phyloP scores from a whole-genome alignment of 2,888 invertebrate genomes.

The Pseudococcus jackbeardsleyi region DNA sequence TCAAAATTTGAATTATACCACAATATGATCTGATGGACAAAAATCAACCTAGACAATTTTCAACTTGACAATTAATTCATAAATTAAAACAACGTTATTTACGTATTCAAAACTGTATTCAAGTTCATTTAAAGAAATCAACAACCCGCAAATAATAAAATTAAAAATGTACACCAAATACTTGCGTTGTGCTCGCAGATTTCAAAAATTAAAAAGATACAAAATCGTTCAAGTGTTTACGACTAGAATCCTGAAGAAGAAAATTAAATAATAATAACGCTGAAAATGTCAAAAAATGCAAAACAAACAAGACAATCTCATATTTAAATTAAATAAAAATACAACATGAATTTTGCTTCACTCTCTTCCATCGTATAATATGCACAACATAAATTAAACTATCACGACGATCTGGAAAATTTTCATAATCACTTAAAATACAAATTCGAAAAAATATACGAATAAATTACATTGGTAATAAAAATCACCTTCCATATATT shows the following conservation, averaged over 20 bases:
- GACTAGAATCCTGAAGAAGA: background rate
- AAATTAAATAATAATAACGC: background rate
- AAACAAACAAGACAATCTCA: background rate
- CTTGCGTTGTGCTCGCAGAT: background rate
- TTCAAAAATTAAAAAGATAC: constrained; percentile 1
- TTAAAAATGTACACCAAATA: background rate
- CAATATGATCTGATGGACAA: too few species aligned
- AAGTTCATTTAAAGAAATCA: background rate
- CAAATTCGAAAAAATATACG: background rate
- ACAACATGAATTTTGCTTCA: background rate
- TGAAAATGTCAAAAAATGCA: background rate
- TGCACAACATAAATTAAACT: background rate
- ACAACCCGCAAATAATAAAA: constrained; percentile 1
- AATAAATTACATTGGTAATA: background rate
- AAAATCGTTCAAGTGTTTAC: constrained; percentile 3
- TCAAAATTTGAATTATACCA: too few species aligned
- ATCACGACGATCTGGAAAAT: too few species aligned
- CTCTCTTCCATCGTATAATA: background rate
- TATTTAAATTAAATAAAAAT: background rate
- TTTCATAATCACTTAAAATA: too few species aligned
- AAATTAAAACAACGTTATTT: background rate
- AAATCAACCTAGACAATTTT: too few species aligned
- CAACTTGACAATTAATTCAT: background rate
- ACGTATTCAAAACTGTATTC: background rate
- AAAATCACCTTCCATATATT: too few species aligned